phyloP scores from a whole-genome alignment of 2,888 invertebrate species.

The Cheilosia variabilis region DNA sequence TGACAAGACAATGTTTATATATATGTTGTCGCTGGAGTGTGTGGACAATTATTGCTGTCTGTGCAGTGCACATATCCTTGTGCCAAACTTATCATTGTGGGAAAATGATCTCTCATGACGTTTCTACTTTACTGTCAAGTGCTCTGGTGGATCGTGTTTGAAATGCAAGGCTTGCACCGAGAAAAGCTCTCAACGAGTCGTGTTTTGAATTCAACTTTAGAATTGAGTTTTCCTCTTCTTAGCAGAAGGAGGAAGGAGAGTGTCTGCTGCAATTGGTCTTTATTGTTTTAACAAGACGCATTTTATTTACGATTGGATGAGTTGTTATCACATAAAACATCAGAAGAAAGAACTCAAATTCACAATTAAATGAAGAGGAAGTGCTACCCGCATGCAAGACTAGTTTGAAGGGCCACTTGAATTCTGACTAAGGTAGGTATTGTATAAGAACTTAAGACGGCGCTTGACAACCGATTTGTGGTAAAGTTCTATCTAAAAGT shows the following conservation, averaged over 20 bases:
- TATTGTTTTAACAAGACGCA: constrained; percentile 52
- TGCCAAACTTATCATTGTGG: constrained; percentile 59
- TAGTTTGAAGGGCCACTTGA: neutral
- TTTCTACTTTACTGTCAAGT: constrained; percentile 64
- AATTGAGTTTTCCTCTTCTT: constrained; percentile 26
- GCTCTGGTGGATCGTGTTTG: constrained; percentile 63
- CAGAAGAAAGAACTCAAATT: neutral
- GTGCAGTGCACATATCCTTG: constrained; percentile 51
- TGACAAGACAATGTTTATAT: constrained; percentile 2
- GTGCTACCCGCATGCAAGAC: neutral
- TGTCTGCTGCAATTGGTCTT: constrained; percentile 14
- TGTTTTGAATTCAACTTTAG: constrained; percentile 43
- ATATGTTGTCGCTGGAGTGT: constrained; percentile 30
- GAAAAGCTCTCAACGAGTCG: constrained; percentile 35
- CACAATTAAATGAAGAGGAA: constrained; percentile 17
- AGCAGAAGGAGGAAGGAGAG: constrained; percentile 3
- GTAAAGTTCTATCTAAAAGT: too few species aligned
- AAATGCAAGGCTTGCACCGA: constrained; percentile 36
- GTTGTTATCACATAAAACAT: constrained; percentile 21
- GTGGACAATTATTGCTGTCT: constrained; percentile 73
- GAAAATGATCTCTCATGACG: constrained; percentile 70
- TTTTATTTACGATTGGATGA: constrained; percentile 26
- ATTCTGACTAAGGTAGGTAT: neutral
- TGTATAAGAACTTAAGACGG: too few species aligned
- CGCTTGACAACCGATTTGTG: too few species aligned